Base-by-base conservation (phyloP, 1,140 invertebrate genomes). In the Eufriesea mexicana region DNA sequence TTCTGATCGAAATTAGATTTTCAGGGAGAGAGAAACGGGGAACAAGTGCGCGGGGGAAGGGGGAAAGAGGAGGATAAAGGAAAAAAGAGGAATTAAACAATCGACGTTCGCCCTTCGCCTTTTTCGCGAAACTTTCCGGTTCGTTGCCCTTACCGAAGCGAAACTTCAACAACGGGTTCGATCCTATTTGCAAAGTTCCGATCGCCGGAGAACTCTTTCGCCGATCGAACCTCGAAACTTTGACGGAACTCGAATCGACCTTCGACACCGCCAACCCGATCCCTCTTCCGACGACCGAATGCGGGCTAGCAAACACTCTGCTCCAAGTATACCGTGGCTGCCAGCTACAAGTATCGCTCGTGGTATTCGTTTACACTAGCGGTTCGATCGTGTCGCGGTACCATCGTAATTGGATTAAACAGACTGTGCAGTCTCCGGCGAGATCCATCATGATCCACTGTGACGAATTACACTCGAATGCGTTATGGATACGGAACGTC, bases 1-100 rank as follows among this genome's bases (percentile, higher is more conserved):
- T 54, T 25, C 42, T 49, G 47, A 80, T 80, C 74, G 35, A 74
- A 80, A 80, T 74, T 55, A 64, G n/a, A 61, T 62, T 9, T 16
- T 14, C 7, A 12, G 47, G 23, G 9, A 25, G n/a, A 25, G n/a
- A 14, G n/a, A 14, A 74, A 45, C 6, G 35, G 47, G 61, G 18
- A 62, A 62, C 28, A 28, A 35, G 25, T 20, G 8, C 25, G 16
- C 18, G 16, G 47, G 35, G 35, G 25, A 51, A 25, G 14, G 20
- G 64, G n/a, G 8, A 35, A 14, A 12, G 10, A 35, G 12, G 8
- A 55, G 23, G 20, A 5, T 5, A 14, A 10, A 28, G 51, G 12
- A 18, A 7, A n/a, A 28, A 14, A 51, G n/a, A 28, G 20, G 45
- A 59, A 47, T 80, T 42, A 73, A 80, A 80, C 70, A 73, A 73